Base-by-base conservation (phyloP, 2,797 vertebrate genomes). In the Lophotriccus pileatus region DNA sequence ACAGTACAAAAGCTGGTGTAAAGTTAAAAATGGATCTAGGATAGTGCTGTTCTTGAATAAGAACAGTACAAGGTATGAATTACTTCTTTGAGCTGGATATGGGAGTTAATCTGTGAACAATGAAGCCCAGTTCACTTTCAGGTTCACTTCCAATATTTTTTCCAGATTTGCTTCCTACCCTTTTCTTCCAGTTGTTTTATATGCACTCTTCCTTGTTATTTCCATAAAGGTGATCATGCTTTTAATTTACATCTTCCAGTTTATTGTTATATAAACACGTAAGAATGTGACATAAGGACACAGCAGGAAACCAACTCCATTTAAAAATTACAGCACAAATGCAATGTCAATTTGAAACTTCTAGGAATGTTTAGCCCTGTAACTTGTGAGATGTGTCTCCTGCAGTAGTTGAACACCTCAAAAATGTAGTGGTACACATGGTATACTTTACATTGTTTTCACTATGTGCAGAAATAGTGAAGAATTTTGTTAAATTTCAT, bases 11-110 rank as follows among this genome's bases (percentile, higher is more conserved):
- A 88, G 81, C 53, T 1, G 2, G 37, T 12, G 60, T 36, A 72
- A 78, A 90, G 77, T 82, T 84, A 93, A 87, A 93, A 89, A 78
- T 74, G 79, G 59, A 81, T 93, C 62, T 64, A 34, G 55, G 74
- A 64, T 32, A 63, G 20, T 47, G 62, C 62, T 66, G 53, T 7
- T 89, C 67, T 37, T 55, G 39, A 53, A 55, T 78, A 78, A 0
- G 7, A 94, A 55, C 63, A 56, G 34, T 24, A 44, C 34, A 21
- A 84, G 36, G 46, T 36, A 69, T 41, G 50, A 94, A 81, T 84
- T 84, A 78, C 37, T 66, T 43, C 55, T 36, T 5, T 73, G 47
- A 84, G 63, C 70, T 53, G 78, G 47, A 46, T 73, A 82, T 14
- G 32, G 74, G n/a, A 82, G 76, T 41, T 56, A 79, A 46, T 50